Evolutionary conservation across 2,113 vertebrate genomes (phyloP), one percentile per base, ranked within the genome.

Genomic region (Prochilodus magdalenae): DNA sequence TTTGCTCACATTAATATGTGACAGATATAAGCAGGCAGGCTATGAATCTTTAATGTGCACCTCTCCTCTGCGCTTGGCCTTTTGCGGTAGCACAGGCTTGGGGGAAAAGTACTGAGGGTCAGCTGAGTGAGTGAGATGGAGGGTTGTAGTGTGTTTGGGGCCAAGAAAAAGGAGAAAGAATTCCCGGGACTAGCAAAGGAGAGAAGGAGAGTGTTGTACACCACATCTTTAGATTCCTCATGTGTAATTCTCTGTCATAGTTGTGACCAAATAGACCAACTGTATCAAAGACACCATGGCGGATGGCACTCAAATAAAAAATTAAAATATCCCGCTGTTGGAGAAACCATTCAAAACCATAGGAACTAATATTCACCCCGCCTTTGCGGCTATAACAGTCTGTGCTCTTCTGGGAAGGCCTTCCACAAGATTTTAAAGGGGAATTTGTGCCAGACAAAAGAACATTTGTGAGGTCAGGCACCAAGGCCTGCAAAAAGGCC

Each of bases 1-100:
- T 85, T 87, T 85, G 84, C 71, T 77, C 85, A 79, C 83, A 87
- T 87, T 89, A 86, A 86, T 80, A 77, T 86, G 83, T 81, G 88
- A 81, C 79, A 73, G 83, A 79, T 83, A 76, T 82, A 87, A 79
- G 83, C 86, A 74, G 78, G 72, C 86, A 59, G 75, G 60, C 72
- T 67, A 86, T 89, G 84, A 86, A 89, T 87, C 66, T 86, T 86
- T 87, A 86, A 87, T 89, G 79, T 12, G 7, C 1, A 4, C 22
- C 53, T 71, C 74, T 81, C 55, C 70, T 70, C 59, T 74, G 74
- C 53, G 44, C 51, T 63, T 86, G 85, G 60, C 85, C 85, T 86
- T 36, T 78, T 81, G 78, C 78, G 62, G 75, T 60, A 70, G 78
- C 44, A 73, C 73, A 60, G 62, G 63, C 73, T 78, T 77, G 57